Evolutionary conservation across 2,888 invertebrate genomes (phyloP).

Genomic region (Sminthurinus aureus): DNA sequence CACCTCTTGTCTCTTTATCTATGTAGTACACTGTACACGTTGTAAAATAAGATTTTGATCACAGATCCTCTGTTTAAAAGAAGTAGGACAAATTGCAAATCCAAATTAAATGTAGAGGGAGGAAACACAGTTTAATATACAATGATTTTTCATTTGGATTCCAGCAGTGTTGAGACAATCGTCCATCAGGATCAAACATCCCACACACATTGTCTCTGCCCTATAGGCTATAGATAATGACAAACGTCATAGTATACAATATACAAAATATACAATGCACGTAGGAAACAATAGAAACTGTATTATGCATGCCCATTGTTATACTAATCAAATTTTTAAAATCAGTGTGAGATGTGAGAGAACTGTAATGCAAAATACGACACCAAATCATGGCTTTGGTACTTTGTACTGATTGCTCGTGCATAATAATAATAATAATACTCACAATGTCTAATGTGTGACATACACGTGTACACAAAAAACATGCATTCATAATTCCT

Average conservation of each 20-base stretch:
- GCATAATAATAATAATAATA: no score
- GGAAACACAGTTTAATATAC: conserved; percentile 20
- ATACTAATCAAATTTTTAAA: neutral
- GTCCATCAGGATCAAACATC: conserved; percentile 19
- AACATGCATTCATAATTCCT: no score
- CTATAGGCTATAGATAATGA: no score
- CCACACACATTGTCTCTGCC: no score
- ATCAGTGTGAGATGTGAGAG: neutral
- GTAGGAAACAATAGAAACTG: neutral
- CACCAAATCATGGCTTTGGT: no score
- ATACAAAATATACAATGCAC: neutral
- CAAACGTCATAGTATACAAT: no score
- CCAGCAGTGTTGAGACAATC: conserved; percentile 26
- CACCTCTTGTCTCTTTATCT: no score
- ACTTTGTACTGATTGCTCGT: no score
- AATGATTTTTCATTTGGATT: neutral
- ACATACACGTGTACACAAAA: no score
- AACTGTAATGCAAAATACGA: no score
- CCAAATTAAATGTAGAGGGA: conserved; percentile 12
- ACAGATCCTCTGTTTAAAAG: neutral
- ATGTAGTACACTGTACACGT: neutral
- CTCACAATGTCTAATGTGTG: no score
- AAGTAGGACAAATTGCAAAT: conserved; percentile 21
- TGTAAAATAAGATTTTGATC: neutral
- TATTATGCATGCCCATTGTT: neutral